Evolutionary conservation across 2,888 invertebrate genomes (phyloP).

Genomic region (Cataglyphis altisquamis): DNA sequence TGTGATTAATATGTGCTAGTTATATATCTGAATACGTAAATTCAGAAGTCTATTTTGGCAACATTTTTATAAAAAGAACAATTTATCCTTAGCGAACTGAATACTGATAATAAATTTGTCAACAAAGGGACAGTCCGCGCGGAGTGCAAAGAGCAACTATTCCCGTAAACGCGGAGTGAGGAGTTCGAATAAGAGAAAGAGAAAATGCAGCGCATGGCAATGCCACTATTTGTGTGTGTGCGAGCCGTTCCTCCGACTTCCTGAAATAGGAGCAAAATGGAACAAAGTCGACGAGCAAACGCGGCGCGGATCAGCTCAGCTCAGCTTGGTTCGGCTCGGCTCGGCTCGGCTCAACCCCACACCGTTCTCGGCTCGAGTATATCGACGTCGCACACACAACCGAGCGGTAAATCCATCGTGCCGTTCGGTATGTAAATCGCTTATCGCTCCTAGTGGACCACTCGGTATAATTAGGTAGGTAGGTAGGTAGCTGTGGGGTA

Average conservation of each 20-base stretch:
- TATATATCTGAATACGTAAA: not conserved
- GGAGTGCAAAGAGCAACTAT: slow-evolving; percentile 54
- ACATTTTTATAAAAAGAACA: not conserved
- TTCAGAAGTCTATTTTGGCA: slow-evolving; percentile 24
- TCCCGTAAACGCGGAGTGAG: slow-evolving; percentile 20
- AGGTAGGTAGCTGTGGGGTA: slow-evolving; percentile 76
- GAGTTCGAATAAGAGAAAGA: slow-evolving; percentile 42
- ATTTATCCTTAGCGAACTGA: slow-evolving; percentile 3
- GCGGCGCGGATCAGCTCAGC: slow-evolving; percentile 31
- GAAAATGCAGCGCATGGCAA: slow-evolving; percentile 43
- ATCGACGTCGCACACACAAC: slow-evolving; percentile 67
- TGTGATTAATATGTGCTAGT: not conserved
- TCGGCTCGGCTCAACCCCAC: slow-evolving; percentile 38
- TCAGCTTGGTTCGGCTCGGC: slow-evolving; percentile 34
- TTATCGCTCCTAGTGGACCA: slow-evolving; percentile 85
- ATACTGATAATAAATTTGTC: not conserved
- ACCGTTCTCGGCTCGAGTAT: slow-evolving; percentile 53
- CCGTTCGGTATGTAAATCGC: slow-evolving; percentile 85
- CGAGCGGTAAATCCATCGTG: slow-evolving; percentile 83
- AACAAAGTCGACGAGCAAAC: slow-evolving; percentile 62
- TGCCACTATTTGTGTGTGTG: slow-evolving; percentile 46
- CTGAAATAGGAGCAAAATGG: slow-evolving; percentile 75
- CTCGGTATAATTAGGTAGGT: slow-evolving; percentile 85
- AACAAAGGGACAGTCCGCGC: slow-evolving; percentile 27
- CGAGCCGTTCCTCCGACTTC: slow-evolving; percentile 61